Percentiles rank a stretch among this genome's conserved stretches.
These are phyloP conservation scores for Speoplatyrhinus poulsoni DNA, from an alignment of 2,113 vertebrate genomes.

Conservation along the genomic window DNA sequence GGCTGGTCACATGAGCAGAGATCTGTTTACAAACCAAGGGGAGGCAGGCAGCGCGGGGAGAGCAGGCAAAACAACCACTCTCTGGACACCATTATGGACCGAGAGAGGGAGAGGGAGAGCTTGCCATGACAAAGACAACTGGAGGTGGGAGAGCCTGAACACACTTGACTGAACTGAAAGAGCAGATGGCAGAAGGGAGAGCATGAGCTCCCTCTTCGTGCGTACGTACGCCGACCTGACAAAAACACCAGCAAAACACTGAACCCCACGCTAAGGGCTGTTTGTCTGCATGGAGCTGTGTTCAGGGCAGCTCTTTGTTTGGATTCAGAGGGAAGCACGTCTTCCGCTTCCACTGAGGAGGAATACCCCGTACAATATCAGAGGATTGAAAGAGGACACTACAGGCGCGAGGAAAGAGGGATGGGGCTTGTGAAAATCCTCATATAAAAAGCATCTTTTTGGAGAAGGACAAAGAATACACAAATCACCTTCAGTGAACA, in stretches of 20 bases:
- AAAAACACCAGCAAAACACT: slow-evolving; percentile 48
- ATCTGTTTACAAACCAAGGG: slow-evolving; percentile 83
- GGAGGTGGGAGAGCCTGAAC: slow-evolving; percentile 59
- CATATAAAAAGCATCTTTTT: slow-evolving; percentile 65
- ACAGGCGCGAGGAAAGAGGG: slow-evolving; percentile 60
- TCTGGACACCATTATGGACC: slow-evolving; percentile 54
- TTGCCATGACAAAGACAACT: slow-evolving; percentile 68
- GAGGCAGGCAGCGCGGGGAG: neutral
- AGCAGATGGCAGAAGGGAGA: slow-evolving; percentile 76
- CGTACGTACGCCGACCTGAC: slow-evolving; percentile 21
- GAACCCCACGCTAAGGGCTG: slow-evolving; percentile 55
- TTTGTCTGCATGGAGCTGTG: slow-evolving; percentile 57
- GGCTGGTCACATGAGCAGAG: slow-evolving; percentile 81
- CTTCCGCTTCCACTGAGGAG: slow-evolving; percentile 53
- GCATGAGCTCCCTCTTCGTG: slow-evolving; percentile 58
- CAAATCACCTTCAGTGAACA: slow-evolving; percentile 58
- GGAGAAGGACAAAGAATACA: slow-evolving; percentile 67
- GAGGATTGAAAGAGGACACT: slow-evolving; percentile 64
- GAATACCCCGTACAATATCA: slow-evolving; percentile 63
- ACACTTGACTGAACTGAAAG: slow-evolving; percentile 57
- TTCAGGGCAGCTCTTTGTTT: slow-evolving; percentile 58
- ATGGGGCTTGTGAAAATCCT: slow-evolving; percentile 72
- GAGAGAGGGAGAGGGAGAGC: slow-evolving; percentile 60
- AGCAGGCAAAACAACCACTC: slow-evolving; percentile 24
- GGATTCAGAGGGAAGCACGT: slow-evolving; percentile 55